Percentiles rank a stretch among this genome's conserved stretches.
phyloP scores from a whole-genome alignment of 2,888 invertebrate species.

The Polylopha cassiicola region DNA sequence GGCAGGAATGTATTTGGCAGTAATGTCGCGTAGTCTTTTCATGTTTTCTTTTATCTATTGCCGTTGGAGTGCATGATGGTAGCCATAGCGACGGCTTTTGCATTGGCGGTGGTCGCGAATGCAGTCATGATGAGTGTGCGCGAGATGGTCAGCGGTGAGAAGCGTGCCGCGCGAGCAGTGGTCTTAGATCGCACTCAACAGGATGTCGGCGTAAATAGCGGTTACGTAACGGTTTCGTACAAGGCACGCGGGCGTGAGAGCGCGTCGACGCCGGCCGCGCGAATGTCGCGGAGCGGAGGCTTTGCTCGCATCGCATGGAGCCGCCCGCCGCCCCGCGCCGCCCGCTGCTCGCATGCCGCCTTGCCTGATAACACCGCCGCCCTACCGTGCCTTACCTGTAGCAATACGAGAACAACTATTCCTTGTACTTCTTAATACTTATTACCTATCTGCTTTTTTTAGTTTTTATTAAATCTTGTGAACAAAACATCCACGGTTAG shows the following conservation, averaged over 20 bases:
- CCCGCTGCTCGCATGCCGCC: constrained; percentile 31
- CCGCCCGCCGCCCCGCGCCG: constrained; percentile 28
- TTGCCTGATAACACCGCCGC: constrained; percentile 31
- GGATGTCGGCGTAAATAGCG: constrained; percentile 58
- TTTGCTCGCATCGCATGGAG: constrained; percentile 39
- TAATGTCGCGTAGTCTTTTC: constrained; percentile 34
- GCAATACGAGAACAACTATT: constrained; percentile 26
- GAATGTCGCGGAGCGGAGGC: constrained; percentile 56
- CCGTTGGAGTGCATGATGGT: constrained; percentile 43
- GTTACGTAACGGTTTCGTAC: constrained; percentile 63
- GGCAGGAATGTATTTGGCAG: constrained; percentile 47
- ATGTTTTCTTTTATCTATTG: constrained; percentile 50
- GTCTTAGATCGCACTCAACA: constrained; percentile 57
- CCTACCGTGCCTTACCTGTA: constrained; percentile 30
- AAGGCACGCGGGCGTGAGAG: constrained; percentile 47
- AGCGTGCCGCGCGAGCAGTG: constrained; percentile 59
- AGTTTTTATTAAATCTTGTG: too few relatives aligned
- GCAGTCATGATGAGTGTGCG: constrained; percentile 55
- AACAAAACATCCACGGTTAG: too few relatives aligned
- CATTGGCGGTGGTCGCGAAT: constrained; percentile 37
- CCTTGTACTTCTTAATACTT: constrained; percentile 32
- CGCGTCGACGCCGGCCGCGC: constrained; percentile 61
- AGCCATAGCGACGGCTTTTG: constrained; percentile 43
- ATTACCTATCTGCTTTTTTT: neutral
- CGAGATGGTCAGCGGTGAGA: constrained; percentile 58